A percentile compares a stretch with the other conserved stretches of the same genome.
phyloP scores from a whole-genome alignment of 1,140 invertebrate genomes.

The Eufriesea mexicana region DNA sequence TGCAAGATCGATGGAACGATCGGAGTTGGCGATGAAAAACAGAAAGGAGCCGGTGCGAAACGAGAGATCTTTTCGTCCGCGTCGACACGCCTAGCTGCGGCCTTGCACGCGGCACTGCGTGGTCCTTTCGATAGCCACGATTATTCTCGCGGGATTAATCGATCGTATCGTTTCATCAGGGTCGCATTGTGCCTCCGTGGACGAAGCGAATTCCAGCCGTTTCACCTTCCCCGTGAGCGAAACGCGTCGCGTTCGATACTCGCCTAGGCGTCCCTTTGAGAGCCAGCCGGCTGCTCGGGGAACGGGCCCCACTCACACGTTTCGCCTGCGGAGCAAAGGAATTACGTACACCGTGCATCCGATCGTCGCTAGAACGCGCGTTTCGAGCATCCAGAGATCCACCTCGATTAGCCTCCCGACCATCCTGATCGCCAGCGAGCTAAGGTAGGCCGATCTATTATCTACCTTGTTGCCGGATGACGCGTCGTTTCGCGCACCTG shows the following conservation, averaged over 20 bases:
- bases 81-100: slow-evolving; percentile 32
- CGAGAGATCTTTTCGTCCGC: not conserved
- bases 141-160: slow-evolving; percentile 61
- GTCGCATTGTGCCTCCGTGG: slow-evolving; percentile 28
- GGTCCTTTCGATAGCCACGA: slow-evolving; percentile 38
- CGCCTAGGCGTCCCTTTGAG: slow-evolving; percentile 24
- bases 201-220: slow-evolving; percentile 34
- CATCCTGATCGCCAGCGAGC: slow-evolving; percentile 15
- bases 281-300: not conserved
- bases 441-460: not conserved
- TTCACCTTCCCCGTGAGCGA: slow-evolving; percentile 26
- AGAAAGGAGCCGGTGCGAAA: not conserved
- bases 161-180: slow-evolving; percentile 61
- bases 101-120: not conserved
- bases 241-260: not conserved
- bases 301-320: not conserved
- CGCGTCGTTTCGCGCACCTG: not conserved
- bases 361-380: not conserved
- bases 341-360: not conserved
- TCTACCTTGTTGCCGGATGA: not conserved
- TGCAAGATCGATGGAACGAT: not conserved
- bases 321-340: slow-evolving; percentile 8
- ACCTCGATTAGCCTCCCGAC: too few species aligned
- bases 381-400: not conserved
- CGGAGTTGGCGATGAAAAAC: not conserved